Evolutionary conservation across 2,888 invertebrate genomes (phyloP), one percentile per base, ranked within the genome.

Genomic region (Tromatobia lineatoria): DNA sequence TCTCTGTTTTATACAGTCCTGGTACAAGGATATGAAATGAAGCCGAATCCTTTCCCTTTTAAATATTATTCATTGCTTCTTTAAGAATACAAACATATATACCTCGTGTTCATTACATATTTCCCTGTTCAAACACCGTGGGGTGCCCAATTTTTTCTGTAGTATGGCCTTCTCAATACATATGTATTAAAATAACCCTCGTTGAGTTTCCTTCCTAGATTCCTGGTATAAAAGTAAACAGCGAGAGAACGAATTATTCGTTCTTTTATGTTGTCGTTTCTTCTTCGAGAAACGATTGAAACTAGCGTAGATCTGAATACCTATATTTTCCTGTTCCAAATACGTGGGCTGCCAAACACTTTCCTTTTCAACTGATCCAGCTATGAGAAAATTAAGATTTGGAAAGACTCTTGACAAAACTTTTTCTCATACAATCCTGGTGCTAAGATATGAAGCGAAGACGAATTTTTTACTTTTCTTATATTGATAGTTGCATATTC

Each of bases 81-180:
- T 50, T 47, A 15, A 25, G 20, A 47, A 8, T 18, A 13, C 47
- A 3, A 15, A 45, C 15, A 13, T 3, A 47, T 3, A 38, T 4
- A 38, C 34, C 29, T 29, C 3, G 29, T 29, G 29, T n/a, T 66
- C 42, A 20, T 2, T 15, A 20, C 18, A 67, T 67, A 67, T 67
- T 67, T 50, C 45, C 67, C 67, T 67, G 67, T 25, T 47, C 47
- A 11, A 18, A 45, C 47, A 3, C 67, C 23, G 15, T 10, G n/a
- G 45, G 67, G n/a, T 13, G 15, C 34, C 25, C 23, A 25, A 25
- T 47, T 67, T 25, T 67, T 25, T 67, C 25, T 29, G n/a, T 18
- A 45, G 13, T 8, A 10, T 23, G n/a, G n/a, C 23, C 15, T 1
- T 29, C 2, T 13, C 13, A 25, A 25, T 2, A 38, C 3, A 52